Percentiles rank a stretch among this genome's conserved stretches.
Conservation (phyloP, 37 sponge, comb jelly and placozoan genomes). For the Mnemiopsis leidyi region DNA sequence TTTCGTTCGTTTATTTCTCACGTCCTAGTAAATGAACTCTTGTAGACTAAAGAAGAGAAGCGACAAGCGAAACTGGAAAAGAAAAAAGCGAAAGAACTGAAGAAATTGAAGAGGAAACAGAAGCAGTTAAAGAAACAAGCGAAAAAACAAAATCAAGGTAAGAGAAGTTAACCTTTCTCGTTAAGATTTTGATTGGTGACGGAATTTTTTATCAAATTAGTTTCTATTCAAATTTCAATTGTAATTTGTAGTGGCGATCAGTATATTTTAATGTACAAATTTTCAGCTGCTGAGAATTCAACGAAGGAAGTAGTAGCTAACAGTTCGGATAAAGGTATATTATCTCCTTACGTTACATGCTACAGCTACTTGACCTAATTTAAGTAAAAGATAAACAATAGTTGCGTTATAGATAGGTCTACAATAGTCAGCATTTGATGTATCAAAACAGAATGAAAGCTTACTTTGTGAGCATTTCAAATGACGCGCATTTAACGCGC, state of each 20-base stretch:
- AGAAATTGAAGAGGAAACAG: not conserved
- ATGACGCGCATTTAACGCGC: not conserved
- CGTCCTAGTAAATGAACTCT: not conserved
- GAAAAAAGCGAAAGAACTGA: slow-evolving; percentile 11
- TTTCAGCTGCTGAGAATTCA: too few species aligned
- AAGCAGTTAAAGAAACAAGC: not conserved
- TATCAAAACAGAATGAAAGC: not conserved
- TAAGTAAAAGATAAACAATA: too few species aligned
- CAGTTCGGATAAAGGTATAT: not conserved
- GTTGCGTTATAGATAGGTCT: not conserved
- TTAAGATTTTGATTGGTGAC: too few species aligned
- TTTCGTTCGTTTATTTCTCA: too few species aligned
- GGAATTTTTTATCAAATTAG: too few species aligned
- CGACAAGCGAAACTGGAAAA: slow-evolving; percentile 11
- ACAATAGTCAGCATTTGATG: not conserved
- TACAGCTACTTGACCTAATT: too few species aligned
- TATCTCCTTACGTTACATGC: not conserved
- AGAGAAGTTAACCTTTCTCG: too few species aligned
- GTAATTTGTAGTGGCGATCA: too few species aligned
- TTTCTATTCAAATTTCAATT: too few species aligned
- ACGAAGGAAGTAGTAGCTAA: too few species aligned
- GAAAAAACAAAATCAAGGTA: not conserved
- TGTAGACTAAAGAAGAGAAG: slow-evolving; percentile 28
- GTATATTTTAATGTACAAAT: too few species aligned
- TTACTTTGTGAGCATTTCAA: not conserved